These are phyloP conservation scores for Molossus molossus DNA, from an alignment of 2,797 vertebrate species.

Conservation along the genomic window DNA sequence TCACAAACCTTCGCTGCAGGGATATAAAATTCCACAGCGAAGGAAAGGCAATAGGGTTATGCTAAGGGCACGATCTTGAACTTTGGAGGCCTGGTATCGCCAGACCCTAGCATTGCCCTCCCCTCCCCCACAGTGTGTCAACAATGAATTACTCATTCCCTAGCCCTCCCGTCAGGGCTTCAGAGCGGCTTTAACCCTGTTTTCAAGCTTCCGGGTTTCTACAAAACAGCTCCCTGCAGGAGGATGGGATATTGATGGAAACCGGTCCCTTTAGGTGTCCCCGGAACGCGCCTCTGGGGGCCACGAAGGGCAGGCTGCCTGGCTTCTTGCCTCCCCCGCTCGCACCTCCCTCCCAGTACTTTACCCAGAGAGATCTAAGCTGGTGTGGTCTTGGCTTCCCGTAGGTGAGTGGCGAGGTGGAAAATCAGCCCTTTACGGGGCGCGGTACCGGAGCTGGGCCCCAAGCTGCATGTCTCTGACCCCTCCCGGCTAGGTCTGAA, in stretches of 20 bases:
- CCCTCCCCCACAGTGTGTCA: no score
- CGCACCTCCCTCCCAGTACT: not conserved
- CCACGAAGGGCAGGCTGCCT: no score
- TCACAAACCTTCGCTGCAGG: not conserved
- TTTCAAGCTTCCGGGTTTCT: not conserved
- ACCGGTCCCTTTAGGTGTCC: not conserved
- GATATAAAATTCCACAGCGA: not conserved
- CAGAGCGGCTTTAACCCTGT: accelerated
- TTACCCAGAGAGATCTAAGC: conserved; percentile 54
- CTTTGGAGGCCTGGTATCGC: not conserved
- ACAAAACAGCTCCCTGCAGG: not conserved
- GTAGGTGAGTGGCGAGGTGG: conserved; percentile 39
- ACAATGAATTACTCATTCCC: not conserved
- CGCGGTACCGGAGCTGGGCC: conserved; percentile 57
- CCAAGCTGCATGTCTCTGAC: conserved; percentile 73
- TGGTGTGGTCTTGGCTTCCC: not conserved
- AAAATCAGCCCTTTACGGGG: conserved; percentile 68
- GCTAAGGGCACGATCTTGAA: not conserved
- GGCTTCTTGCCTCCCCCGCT: not conserved
- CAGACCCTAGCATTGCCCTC: accelerated
- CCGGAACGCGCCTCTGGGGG: not conserved
- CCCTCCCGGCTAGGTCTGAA: conserved; percentile 72
- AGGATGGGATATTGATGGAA: accelerated
- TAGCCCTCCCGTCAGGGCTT: not conserved
- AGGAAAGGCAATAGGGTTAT: accelerated